These are phyloP conservation scores for Amyelois transitella DNA, from an alignment of 1,140 invertebrate species.

Conservation along the genomic window DNA sequence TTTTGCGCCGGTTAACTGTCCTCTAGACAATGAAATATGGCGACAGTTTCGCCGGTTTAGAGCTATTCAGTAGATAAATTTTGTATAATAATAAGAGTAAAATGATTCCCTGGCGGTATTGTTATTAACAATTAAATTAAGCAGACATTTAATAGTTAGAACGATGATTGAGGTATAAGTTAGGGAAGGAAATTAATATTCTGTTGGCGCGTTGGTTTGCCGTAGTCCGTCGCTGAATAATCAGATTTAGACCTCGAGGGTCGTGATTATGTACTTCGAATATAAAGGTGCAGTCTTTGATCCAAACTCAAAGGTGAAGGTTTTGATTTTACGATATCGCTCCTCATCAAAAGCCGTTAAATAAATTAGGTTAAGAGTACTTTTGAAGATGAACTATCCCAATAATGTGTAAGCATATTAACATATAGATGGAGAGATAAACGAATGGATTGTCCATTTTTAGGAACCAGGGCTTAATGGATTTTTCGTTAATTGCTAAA, in stretches of 20 bases:
- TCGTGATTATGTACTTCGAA: slow-evolving; percentile 20
- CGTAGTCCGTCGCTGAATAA: slow-evolving; percentile 24
- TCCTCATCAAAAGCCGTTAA: not conserved
- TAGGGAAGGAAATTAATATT: slow-evolving; percentile 30
- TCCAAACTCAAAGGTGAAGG: not conserved
- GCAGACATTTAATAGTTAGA: slow-evolving; percentile 25
- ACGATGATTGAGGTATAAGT: slow-evolving; percentile 30
- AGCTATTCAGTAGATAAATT: slow-evolving; percentile 28
- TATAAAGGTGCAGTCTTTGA: slow-evolving; percentile 18
- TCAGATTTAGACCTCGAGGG: slow-evolving; percentile 27
- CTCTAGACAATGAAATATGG: slow-evolving; percentile 43
- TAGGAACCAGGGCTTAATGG: too few species aligned
- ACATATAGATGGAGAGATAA: too few species aligned
- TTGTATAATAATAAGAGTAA: slow-evolving; percentile 39
- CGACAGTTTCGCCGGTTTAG: slow-evolving; percentile 31
- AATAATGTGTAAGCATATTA: not conserved
- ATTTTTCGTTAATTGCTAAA: too few species aligned
- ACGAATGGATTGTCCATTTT: too few species aligned
- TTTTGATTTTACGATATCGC: not conserved
- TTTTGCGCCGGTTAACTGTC: slow-evolving; percentile 39
- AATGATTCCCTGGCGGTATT: slow-evolving; percentile 24
- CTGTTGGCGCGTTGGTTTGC: slow-evolving; percentile 19
- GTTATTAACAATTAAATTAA: slow-evolving; percentile 21
- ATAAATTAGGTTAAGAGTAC: not conserved
- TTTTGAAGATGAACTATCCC: not conserved